A percentile compares a stretch with the other conserved stretches of the same genome.
Evolutionary conservation across 1,140 invertebrate species (phyloP).

Genomic region (Chionoecetes opilio): DNA sequence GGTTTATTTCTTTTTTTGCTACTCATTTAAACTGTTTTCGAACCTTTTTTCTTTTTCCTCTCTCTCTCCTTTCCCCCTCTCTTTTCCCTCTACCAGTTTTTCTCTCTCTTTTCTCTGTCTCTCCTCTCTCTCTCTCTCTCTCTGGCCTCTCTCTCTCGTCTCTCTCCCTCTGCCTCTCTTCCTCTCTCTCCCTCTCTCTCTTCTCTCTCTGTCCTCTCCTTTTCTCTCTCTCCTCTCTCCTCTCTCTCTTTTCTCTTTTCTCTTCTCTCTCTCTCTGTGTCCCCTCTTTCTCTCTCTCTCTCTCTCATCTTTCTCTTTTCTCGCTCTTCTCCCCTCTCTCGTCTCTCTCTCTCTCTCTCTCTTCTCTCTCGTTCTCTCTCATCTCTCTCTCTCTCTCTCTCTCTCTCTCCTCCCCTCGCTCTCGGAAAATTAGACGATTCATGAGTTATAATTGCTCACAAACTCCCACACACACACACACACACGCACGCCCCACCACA

Average conservation of each 20-base stretch:
- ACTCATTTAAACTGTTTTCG: background rate
- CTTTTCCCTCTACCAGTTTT: background rate
- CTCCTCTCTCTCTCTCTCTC: background rate
- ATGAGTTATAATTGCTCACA: too few relatives aligned
- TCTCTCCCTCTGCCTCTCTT: background rate
- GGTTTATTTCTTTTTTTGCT: background rate
- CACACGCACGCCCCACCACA: background rate
- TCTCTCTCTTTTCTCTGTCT: background rate
- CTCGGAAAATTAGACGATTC: too few relatives aligned
- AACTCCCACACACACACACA: background rate
- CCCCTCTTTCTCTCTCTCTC: too few relatives aligned
- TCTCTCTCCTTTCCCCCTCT: background rate
- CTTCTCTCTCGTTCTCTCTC: too few relatives aligned
- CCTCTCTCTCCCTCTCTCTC: background rate
- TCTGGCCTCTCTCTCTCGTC: background rate
- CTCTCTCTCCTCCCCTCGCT: background rate
- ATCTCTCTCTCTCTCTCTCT: background rate
- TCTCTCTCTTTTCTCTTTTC: background rate
- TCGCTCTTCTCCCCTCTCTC: too few relatives aligned
- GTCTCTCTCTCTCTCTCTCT: too few relatives aligned
- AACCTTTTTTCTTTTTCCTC: too few relatives aligned
- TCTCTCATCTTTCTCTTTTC: too few relatives aligned
- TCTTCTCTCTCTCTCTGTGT: too few relatives aligned
- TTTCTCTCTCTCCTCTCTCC: background rate
- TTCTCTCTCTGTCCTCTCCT: background rate